Evolutionary conservation across 2,113 vertebrate species (phyloP), one percentile per base, ranked within the genome.

Genomic region (Bubo scandiacus): DNA sequence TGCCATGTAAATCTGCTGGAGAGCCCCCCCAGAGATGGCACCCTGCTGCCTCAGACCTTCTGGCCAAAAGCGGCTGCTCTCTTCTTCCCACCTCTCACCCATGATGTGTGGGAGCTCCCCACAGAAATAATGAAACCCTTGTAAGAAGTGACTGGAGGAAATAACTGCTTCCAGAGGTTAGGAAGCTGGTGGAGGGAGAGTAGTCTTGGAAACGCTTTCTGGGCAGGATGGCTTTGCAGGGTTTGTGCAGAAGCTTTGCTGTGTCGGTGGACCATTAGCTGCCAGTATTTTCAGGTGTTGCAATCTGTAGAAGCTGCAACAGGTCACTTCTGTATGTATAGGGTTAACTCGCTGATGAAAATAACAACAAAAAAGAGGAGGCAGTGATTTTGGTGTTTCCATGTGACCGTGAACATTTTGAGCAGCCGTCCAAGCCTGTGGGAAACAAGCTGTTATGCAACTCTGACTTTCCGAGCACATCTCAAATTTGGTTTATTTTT

Each of bases 401-500:
- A 59, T 1, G n/a, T 94, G 92, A 96, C 94, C 92, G 54, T 43
- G 95, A 97, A 87, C 81, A 16, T 61, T 72, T 13, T 90, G 91
- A 91, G 86, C 94, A 70, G 78, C 88, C 40, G 43, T 90, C 96
- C 94, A 95, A 97, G 94, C 95, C 97, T 94, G n/a, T 66, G 86
- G 92, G 96, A 97, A 97, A 96, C 86, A 59, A 91, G 81, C 84
- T 87, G 87, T 95, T 96, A 70, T 80, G 95, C 96, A 98, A 92
- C 96, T 95, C 82, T 67, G 91, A 66, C 90, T 93, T 94, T 61
- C 70, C 14, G 5, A 97, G 86, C 0, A 5, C 88, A 68, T 96
- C 96, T 98, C 95, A 54, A 66, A 97, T 95, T 96, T 74, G 92
- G 70, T 97, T 96, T 95, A 58, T 92, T 97, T 96, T 62, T 96